Percentiles rank a stretch among this genome's conserved stretches.
phyloP scores from a whole-genome alignment of 2,797 vertebrate species.

The Esox lucius region DNA sequence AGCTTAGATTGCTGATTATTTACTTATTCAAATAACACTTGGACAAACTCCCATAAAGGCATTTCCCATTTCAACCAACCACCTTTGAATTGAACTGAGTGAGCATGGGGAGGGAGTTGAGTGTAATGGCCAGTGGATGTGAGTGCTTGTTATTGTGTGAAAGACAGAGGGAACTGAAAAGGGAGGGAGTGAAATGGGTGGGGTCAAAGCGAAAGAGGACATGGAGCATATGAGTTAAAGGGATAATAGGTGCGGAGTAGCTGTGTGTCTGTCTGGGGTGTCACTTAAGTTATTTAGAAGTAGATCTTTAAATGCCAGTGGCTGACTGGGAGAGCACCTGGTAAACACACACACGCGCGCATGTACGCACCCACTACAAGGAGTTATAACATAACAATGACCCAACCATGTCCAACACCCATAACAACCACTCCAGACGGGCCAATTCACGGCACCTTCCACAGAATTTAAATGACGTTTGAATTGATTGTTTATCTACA shows the following conservation, averaged over 20 bases:
- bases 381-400: too few relatives aligned
- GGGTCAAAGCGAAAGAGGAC: background rate
- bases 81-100: too few relatives aligned
- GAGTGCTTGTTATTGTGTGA: slow-evolving; percentile 19
- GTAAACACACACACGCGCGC: background rate
- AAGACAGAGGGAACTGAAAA: background rate
- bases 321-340: slow-evolving; percentile 4
- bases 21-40: too few relatives aligned
- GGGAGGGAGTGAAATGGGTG: background rate
- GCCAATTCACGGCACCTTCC: background rate
- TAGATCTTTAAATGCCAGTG: slow-evolving; percentile 2
- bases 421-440: too few relatives aligned
- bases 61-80: too few relatives aligned
- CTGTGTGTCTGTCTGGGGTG: background rate
- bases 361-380: background rate
- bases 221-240: too few relatives aligned
- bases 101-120: background rate
- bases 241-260: slow-evolving; percentile 8
- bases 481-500: too few relatives aligned
- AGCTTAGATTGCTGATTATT: too few relatives aligned
- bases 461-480: too few relatives aligned
- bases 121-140: slow-evolving; percentile 5
- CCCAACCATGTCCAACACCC: too few relatives aligned
- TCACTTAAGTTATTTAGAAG: slow-evolving; percentile 21
- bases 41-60: too few relatives aligned